phyloP scores from a whole-genome alignment of 2,113 vertebrate genomes.

The Tetrax tetrax region DNA sequence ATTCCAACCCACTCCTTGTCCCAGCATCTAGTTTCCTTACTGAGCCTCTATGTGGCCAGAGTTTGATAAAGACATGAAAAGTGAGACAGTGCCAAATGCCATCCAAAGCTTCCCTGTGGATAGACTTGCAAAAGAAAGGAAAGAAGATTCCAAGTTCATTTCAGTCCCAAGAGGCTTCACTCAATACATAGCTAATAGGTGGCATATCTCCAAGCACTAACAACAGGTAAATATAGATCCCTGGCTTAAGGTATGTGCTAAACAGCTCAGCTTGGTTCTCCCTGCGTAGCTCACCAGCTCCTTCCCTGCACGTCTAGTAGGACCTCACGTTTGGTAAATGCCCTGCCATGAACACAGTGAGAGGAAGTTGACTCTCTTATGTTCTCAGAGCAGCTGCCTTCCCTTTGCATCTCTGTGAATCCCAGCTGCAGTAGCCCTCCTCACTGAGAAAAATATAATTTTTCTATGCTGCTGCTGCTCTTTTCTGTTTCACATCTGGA shows the following conservation, averaged over 20 bases:
- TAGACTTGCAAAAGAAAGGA: not conserved
- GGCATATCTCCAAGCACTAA: not conserved
- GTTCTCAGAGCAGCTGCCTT: not conserved
- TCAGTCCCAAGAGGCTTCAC: not conserved
- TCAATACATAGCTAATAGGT: not conserved
- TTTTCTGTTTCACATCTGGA: slow-evolving; percentile 51
- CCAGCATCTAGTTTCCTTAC: not conserved
- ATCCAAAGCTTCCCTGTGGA: not conserved
- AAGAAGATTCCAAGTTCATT: not conserved
- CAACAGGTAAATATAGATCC: not conserved
- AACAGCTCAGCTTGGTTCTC: not conserved
- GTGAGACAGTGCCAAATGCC: slow-evolving; percentile 6
- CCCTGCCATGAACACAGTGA: not conserved
- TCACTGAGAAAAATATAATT: not conserved
- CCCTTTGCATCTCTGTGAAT: not conserved
- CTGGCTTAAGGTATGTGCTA: not conserved
- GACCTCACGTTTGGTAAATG: not conserved
- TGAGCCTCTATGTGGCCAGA: not conserved
- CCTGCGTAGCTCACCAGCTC: not conserved
- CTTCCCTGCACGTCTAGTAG: not conserved
- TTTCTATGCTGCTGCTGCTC: not conserved
- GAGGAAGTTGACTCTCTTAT: not conserved
- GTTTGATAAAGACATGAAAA: not conserved
- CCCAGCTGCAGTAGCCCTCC: not conserved
- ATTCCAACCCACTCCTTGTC: not conserved